Base-by-base conservation (phyloP, 2,113 vertebrate genomes). In the Rhinopomastus cyanomelas region DNA sequence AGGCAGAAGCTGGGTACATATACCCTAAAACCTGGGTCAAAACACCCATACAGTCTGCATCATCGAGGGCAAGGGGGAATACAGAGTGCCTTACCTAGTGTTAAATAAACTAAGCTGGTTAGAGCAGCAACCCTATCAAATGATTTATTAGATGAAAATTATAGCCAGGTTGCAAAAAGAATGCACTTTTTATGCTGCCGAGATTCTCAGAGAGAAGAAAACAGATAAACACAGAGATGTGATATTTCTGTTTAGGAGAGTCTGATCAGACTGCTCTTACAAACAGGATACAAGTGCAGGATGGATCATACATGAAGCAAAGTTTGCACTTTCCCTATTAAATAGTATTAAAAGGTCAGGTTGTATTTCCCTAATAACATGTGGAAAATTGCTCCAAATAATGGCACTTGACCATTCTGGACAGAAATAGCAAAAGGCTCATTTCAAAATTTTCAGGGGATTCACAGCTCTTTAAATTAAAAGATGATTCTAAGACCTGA, bases 401-500 rank as follows among this genome's bases (percentile, higher is more conserved):
- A 59, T 12, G 7, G 5, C 2, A 55, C 34, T 93, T 81, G 64
- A 68, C 56, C 18, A 18, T 56, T 76, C 26, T 87, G 72, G 59
- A 75, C 67, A 74, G 64, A 85, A 93, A 81, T 15, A n/a, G 51
- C 67, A 81, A 88, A 78, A 86, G n/a, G 71, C 29, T 84, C 16
- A 39, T 85, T 85, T 77, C 49, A 68, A 68, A 90, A 44, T 81
- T 72, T 42, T 26, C 0, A 42, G 44, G 73, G 57, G 36, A 80
- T 66, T 85, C 85, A 67, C 42, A 76, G 48, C 34, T 89, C 76
- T 85, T 82, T 89, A 51, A 85, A 76, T 73, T 73, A 76, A 84
- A 95, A 73, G 77, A 72, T 92, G 27, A 92, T 78, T 92, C 74
- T 71, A 51, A 94, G 85, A 66, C 91, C 87, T 55, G 78, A 93